Base-by-base conservation (phyloP, 2,888 invertebrate species). In the Andricus curvator region DNA sequence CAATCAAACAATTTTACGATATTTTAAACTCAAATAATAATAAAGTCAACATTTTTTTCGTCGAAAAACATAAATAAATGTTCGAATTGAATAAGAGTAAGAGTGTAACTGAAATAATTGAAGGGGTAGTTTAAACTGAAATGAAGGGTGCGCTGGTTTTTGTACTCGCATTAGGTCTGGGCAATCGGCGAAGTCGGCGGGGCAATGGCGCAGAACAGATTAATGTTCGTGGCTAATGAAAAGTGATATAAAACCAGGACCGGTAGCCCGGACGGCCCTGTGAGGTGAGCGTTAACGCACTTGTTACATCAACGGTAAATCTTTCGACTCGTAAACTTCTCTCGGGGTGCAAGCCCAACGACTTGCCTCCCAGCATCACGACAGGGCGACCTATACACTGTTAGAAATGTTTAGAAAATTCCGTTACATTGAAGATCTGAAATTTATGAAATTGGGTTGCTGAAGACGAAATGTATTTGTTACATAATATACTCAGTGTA, bases 301-400 rank as follows among this genome's bases (percentile, higher is more conserved):
- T 88, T 87, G 88, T 88, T 86, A 88, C 85, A 87, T 84, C 84
- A 88, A 86, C 88, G 86, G 87, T 89, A 89, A 89, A 88, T 89
- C 88, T 88, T 82, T 78, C 80, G 81, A 88, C 85, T 89, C 88
- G 86, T 89, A 88, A 89, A 89, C 85, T 85, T 82, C 82, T 84
- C 77, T 68, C 56, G n/a, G 74, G 74, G 74, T 74, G 56, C 51
- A 74, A 74, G 56, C 56, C 74, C 56, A 56, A 74, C n/a, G 56
- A 74, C 74, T 74, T 74, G 56, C 56, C 37, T 74, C 56, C 74
- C 33, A 33, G 56, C 51, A 74, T 56, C 74, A 74, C 74, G 74
- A 74, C 74, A 74, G n/a, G 74, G n/a, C 51, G 74, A 56, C 74
- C 56, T 33, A 8, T 37, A 37, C 37, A 37, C 8, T 8, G 37